Evolutionary conservation across 35 echinoderm and acorn worm genomes (phyloP), one percentile per base, ranked within the genome.

Genomic region (Hemicentrotus pulcherrimus): DNA sequence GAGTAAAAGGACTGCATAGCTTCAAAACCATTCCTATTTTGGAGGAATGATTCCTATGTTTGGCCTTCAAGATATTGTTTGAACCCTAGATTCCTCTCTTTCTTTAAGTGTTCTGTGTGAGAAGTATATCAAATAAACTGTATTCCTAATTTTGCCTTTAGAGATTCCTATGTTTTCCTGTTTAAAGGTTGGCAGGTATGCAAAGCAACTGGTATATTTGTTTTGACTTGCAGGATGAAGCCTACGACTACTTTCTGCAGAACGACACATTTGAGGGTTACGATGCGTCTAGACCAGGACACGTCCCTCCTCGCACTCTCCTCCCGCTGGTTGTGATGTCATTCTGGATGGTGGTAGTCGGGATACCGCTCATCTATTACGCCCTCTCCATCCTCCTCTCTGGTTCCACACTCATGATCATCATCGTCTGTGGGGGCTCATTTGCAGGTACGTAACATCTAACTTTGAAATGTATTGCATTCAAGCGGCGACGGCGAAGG

Each of bases 251-350:
- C 48, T 93, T 93, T 28, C 46, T 93, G 18, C 11, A 24, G 30
- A 47, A 93, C 91, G 48, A 93, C 91, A 93, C 91, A 6, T 93
- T 93, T 58, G 48, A 32, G 32, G 91, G 91, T 58, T 93, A 93
- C 91, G 91, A 93, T 47, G 46, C 46, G 0, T 13, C 46, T 2
- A 47, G 91, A 24, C 45, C 91, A 22, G 91, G 46, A 14, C 48
- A 58, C 16, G 18, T 47, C 47, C 45, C 46, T 46, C 91, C 91
- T 9, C 91, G 13, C 30, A 48, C 91, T 0, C 16, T 58, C 46
- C 91, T 47, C 4, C 91, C 91, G 6, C 11, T 48, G 91, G 32
- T 46, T 2, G 91, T 93, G 32, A 93, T 93, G 91, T 32, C 47
- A 13, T 58, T 58, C 19, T 93, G 91, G 91, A 93, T 58, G 46